Evolutionary conservation across 1,140 invertebrate species (phyloP).

Genomic region (Brachionus calyciflorus): DNA sequence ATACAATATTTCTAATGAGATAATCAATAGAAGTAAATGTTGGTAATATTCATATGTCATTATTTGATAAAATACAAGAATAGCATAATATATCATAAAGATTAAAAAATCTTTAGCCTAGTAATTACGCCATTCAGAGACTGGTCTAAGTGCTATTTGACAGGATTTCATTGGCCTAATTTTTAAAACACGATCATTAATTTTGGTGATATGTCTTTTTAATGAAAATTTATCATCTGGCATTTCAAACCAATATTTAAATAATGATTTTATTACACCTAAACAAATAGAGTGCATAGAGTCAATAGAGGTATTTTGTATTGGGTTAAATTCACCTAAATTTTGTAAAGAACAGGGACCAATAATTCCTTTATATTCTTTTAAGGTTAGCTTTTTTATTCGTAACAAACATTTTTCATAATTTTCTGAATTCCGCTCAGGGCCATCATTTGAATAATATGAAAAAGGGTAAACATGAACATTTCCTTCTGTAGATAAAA

Average conservation of each 20-base stretch:
- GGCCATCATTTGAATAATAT: too few species aligned
- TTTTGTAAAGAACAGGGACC: not conserved
- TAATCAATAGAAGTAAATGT: not conserved
- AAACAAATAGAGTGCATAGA: not conserved
- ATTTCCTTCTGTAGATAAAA: too few species aligned
- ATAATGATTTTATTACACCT: not conserved
- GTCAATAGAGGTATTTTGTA: not conserved
- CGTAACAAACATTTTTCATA: too few species aligned
- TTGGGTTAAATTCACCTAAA: not conserved
- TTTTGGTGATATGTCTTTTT: not conserved
- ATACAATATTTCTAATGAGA: not conserved
- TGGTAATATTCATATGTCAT: not conserved
- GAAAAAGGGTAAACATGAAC: too few species aligned
- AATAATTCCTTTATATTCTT: not conserved
- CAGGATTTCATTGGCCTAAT: not conserved
- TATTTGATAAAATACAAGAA: not conserved
- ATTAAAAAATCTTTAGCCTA: not conserved
- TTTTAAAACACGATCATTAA: not conserved
- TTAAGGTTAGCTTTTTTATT: too few species aligned
- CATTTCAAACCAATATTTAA: conserved; percentile 15
- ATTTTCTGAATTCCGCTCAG: too few species aligned
- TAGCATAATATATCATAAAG: not conserved
- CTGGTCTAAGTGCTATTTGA: not conserved
- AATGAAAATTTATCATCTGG: not conserved
- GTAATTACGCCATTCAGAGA: not conserved